A percentile compares a stretch with the other conserved stretches of the same genome.
Conservation (phyloP, 2,113 vertebrate genomes). For the Lucifuga dentata region DNA sequence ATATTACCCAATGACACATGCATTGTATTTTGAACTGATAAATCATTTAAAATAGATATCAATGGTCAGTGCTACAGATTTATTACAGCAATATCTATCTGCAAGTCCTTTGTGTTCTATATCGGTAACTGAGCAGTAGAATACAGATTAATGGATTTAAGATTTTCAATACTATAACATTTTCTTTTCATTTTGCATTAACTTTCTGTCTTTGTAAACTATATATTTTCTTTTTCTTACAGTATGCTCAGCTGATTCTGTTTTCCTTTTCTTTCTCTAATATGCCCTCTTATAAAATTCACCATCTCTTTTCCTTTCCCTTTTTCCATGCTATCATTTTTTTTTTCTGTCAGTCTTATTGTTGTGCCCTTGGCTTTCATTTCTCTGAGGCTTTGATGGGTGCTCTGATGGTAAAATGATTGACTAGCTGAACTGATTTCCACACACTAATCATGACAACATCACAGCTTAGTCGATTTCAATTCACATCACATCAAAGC, state of each 20-base stretch:
- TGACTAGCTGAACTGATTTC: conserved; percentile 66
- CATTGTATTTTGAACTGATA: conserved; percentile 32
- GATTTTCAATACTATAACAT: conserved; percentile 38
- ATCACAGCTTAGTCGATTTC: conserved; percentile 61
- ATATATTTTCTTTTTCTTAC: neutral
- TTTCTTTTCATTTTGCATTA: conserved; percentile 12
- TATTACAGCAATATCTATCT: conserved; percentile 14
- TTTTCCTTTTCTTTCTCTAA: neutral
- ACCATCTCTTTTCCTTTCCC: neutral
- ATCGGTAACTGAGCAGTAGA: conserved; percentile 51
- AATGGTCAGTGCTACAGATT: conserved; percentile 46
- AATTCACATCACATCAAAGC: conserved; percentile 53
- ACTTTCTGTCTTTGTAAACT: neutral
- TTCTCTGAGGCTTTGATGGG: conserved; percentile 56
- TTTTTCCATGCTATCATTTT: conserved; percentile 1
- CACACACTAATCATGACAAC: conserved; percentile 69
- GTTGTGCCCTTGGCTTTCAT: conserved; percentile 60
- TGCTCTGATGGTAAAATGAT: conserved; percentile 62
- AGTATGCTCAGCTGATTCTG: neutral
- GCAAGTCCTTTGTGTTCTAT: conserved; percentile 31
- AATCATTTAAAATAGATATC: conserved; percentile 37
- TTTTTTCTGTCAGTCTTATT: conserved; percentile 57
- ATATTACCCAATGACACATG: conserved; percentile 40
- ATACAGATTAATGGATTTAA: conserved; percentile 65
- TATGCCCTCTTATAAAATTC: conserved; percentile 3